Base-by-base conservation (phyloP, 1,140 invertebrate genomes). In the Maniola jurtina region DNA sequence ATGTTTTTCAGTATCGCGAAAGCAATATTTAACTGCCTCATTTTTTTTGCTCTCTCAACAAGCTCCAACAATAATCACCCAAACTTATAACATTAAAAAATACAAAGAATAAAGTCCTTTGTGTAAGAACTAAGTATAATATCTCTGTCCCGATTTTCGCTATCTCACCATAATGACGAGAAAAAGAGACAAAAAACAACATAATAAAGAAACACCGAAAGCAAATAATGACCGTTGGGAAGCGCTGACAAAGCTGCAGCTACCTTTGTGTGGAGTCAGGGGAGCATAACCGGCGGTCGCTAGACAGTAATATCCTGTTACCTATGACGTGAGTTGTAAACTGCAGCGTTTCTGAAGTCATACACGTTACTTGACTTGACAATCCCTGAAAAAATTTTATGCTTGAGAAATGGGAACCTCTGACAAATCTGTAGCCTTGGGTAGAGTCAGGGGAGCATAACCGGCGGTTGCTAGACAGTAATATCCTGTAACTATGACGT, bases 291-390 rank as follows among this genome's bases (percentile, higher is more conserved):
- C 68, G 72, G 65, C 64, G 70, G 74, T 72, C 73, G 73, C 73
- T 68, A 70, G 75, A 83, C 79, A 74, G 74, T 72, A 79, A 81
- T 82, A 82, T 84, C 82, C 78, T 76, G 79, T 82, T 84, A 76
- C 81, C 15, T 33, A 34, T 25, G 63, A 47, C 36, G 25, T 40
- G 62, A 71, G 54, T 69, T 59, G 66, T 42, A 47, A 40, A 58
- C 55, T 56, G 15, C 9, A 61, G 72, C 72, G 72, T 48, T 40
- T 63, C 70, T 45, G 7, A n/a, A 13, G 14, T 52, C 0, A 52
- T 7, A 52, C 15, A 42, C 5, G 5, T 13, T 42, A n/a, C n/a
- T 42, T 13, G 7, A 6, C 2, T 52, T 52, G 42, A n/a, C 42
- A 11, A 45, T 2, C 9, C 38, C 38, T 40, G 38, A 25, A 25